Percentiles rank a stretch among this genome's conserved stretches.
Conservation (phyloP, 2,888 invertebrate genomes). For the Cheilosia pagana region DNA sequence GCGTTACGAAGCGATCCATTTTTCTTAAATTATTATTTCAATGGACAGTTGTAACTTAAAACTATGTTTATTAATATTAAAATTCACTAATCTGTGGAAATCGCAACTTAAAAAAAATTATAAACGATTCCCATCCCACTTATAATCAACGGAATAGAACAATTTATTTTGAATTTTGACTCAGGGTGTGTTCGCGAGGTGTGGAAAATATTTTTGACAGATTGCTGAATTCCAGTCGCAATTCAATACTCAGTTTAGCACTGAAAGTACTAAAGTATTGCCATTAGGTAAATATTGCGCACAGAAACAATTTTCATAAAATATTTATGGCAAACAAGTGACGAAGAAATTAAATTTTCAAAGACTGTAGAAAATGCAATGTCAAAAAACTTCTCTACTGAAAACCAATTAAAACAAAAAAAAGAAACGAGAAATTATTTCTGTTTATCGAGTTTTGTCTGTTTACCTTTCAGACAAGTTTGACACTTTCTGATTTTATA, state of each 20-base stretch:
- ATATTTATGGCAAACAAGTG: no score
- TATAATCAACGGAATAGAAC: constrained; percentile 56
- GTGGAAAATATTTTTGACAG: not conserved
- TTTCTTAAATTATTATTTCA: not conserved
- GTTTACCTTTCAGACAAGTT: no score
- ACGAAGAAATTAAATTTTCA: no score
- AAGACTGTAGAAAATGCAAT: no score
- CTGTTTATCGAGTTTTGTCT: no score
- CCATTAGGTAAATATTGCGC: no score
- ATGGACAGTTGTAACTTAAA: constrained; percentile 5
- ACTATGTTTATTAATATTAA: constrained; percentile 21
- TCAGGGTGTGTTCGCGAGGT: constrained; percentile 34
- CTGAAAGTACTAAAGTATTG: not conserved
- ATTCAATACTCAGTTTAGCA: not conserved
- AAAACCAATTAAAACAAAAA: no score
- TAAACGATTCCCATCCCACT: constrained; percentile 22
- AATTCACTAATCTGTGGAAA: not conserved
- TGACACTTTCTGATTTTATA: no score
- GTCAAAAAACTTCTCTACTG: no score
- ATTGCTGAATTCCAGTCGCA: not conserved
- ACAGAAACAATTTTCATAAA: no score
- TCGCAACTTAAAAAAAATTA: not conserved
- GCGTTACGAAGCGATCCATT: constrained; percentile 80
- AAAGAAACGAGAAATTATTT: no score
- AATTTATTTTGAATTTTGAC: constrained; percentile 58